Conservation (phyloP, 2,113 vertebrate species). For the Stictonetta naevosa region DNA sequence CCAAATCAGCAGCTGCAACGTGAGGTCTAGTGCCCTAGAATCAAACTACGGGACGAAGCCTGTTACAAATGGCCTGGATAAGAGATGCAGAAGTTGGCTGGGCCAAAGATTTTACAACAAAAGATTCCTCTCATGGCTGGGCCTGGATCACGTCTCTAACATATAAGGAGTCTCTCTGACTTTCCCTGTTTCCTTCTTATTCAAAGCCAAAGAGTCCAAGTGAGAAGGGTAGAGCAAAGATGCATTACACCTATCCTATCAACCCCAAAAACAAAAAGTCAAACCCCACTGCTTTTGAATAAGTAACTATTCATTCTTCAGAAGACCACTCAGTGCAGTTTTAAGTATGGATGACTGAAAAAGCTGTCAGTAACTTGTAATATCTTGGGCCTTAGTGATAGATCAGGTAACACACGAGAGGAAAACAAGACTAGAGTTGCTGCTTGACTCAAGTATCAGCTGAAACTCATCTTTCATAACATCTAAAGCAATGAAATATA, state of each 20-base stretch:
- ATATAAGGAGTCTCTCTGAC: background rate
- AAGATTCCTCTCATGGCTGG: background rate
- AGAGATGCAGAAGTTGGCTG: background rate
- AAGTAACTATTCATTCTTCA: background rate
- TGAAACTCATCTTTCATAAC: background rate
- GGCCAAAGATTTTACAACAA: background rate
- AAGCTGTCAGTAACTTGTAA: background rate
- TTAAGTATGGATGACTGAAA: background rate
- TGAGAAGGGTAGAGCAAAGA: background rate
- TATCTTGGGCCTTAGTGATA: background rate
- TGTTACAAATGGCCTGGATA: background rate
- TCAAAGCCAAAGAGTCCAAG: background rate
- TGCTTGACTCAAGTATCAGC: background rate
- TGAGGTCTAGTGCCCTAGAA: background rate
- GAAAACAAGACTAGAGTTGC: background rate
- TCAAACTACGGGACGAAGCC: background rate
- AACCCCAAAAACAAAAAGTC: background rate
- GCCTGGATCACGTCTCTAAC: background rate
- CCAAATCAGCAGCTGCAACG: background rate
- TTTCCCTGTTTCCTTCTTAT: background rate
- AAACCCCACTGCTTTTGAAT: background rate
- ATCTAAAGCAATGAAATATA: background rate
- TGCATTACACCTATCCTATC: accelerated
- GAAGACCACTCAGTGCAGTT: background rate
- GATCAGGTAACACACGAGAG: background rate